A percentile compares a stretch with the other conserved stretches of the same genome.
phyloP scores from a whole-genome alignment of 2,797 vertebrate species.

The Danio kyathit region DNA sequence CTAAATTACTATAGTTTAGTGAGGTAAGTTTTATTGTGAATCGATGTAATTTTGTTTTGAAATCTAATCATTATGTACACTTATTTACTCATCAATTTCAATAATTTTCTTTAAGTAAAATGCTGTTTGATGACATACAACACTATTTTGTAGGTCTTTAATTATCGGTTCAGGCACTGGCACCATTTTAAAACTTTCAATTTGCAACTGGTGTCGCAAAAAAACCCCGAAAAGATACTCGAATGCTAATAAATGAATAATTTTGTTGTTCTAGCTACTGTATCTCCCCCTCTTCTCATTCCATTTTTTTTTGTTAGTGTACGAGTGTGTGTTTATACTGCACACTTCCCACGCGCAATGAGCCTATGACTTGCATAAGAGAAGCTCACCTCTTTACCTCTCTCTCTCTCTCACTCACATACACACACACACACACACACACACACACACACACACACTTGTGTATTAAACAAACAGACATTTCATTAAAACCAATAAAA shows the following conservation, averaged over 20 bases:
- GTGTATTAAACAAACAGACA: constrained; percentile 22
- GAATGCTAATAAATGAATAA: constrained; percentile 40
- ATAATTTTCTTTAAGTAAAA: too few relatives aligned
- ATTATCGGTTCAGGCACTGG: too few relatives aligned
- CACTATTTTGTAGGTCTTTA: too few relatives aligned
- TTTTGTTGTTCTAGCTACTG: constrained; percentile 38
- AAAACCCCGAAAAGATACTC: not conserved
- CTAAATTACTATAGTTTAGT: too few relatives aligned
- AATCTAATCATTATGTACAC: too few relatives aligned
- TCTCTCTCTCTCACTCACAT: constrained; percentile 15
- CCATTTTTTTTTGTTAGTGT: constrained; percentile 41
- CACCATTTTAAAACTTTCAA: too few relatives aligned
- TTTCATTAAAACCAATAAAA: constrained; percentile 37
- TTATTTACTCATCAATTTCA: too few relatives aligned
- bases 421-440: too few relatives aligned
- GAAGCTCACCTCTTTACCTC: constrained; percentile 76
- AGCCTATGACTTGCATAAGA: constrained; percentile 82
- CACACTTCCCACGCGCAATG: constrained; percentile 68
- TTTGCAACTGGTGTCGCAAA: too few relatives aligned
- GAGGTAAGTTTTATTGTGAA: too few relatives aligned
- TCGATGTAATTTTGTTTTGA: too few relatives aligned
- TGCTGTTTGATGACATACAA: too few relatives aligned
- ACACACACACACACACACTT: constrained; percentile 25
- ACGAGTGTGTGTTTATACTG: constrained; percentile 50
- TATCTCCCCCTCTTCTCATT: constrained; percentile 31